These are phyloP conservation scores for Enoplosus armatus DNA, from an alignment of 2,797 vertebrate genomes.

Conservation along the genomic window DNA sequence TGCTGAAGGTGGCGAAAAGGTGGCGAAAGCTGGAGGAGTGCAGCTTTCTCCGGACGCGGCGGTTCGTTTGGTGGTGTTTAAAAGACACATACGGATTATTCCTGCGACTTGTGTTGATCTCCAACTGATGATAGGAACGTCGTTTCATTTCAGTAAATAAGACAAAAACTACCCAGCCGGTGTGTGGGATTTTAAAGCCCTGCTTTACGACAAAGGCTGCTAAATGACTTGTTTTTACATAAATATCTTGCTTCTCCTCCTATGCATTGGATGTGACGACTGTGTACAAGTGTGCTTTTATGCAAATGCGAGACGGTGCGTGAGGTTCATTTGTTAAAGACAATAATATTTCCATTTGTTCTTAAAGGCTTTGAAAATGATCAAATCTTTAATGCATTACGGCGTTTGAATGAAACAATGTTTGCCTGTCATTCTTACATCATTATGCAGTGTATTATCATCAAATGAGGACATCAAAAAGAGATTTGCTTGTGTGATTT, in stretches of 20 bases:
- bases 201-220: neutral
- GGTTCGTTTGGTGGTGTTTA: neutral
- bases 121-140: neutral
- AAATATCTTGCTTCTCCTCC: constrained; percentile 1
- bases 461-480: constrained; percentile 65
- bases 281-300: constrained; percentile 1
- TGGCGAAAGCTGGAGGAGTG: neutral
- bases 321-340: constrained; percentile 9
- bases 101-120: neutral
- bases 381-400: constrained; percentile 32
- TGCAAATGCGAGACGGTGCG: constrained; percentile 1
- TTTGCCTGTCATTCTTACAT: constrained; percentile 42
- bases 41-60: neutral
- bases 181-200: neutral
- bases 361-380: constrained; percentile 37
- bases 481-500: constrained; percentile 51
- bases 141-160: neutral
- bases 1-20: neutral
- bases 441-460: constrained; percentile 53
- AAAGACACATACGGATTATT: neutral
- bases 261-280: neutral
- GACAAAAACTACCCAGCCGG: neutral
- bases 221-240: neutral
- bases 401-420: constrained; percentile 33
- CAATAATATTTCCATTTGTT: constrained; percentile 48